Evolutionary conservation across 64 coral and sea anemone species (phyloP).

Genomic region (Orbicella faveolata): DNA sequence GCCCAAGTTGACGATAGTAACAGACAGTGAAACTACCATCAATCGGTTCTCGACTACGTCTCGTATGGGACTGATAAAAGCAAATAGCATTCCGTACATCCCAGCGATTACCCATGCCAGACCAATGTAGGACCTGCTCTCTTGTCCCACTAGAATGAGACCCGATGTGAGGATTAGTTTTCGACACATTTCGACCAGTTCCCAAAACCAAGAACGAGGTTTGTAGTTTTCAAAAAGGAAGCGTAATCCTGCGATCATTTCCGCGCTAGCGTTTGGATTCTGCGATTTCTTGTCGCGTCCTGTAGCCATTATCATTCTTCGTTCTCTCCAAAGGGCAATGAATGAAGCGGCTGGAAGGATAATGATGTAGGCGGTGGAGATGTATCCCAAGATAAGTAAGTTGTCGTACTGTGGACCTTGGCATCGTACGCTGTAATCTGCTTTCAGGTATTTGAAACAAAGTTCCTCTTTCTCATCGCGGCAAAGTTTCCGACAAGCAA

Average conservation of each 20-base stretch:
- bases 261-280: not conserved
- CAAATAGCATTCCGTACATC: not conserved
- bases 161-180: conserved; percentile 3
- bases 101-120: not conserved
- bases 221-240: conserved; percentile 43
- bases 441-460: not conserved
- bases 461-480: not conserved
- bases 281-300: not conserved
- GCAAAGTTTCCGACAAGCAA: not conserved
- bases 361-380: not conserved
- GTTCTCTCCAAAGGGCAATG: not conserved
- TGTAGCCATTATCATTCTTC: not conserved
- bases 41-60: conserved; percentile 2
- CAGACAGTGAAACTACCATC: not conserved
- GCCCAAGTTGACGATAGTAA: conserved; percentile 19
- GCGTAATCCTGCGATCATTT: conserved; percentile 5
- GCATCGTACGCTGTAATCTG: conserved; percentile 1
- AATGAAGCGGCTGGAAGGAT: not conserved
- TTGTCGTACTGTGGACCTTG: not conserved
- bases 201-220: conserved; percentile 17
- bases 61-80: not conserved
- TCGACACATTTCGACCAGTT: conserved; percentile 20
- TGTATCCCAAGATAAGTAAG: not conserved
- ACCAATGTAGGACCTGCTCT: conserved; percentile 1
- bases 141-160: not conserved